Base-by-base conservation (phyloP, 1,140 invertebrate genomes). In the Hylaeus volcanicus region DNA sequence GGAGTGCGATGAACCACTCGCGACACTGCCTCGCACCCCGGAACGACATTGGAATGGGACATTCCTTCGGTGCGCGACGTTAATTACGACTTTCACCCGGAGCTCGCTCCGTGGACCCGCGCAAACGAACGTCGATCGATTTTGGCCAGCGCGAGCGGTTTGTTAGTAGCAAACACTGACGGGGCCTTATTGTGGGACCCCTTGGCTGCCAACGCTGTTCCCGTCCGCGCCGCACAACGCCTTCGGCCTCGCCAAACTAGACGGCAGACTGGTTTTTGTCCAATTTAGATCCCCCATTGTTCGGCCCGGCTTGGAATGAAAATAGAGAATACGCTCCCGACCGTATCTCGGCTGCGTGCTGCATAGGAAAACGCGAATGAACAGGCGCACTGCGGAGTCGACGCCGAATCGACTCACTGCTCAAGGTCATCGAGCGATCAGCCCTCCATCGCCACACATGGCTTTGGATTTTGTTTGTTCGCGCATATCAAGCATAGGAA, bases 221-320 rank as follows among this genome's bases (percentile, higher is more conserved):
- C 79, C 81, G 83, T 43, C 65, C 72, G 74, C 48, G 61, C 74
- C 81, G 45, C 58, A 68, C 61, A 79, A 84, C 81, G 84, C 79
- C 68, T 88, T 43, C 80, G 73, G 86, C 65, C 83, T 87, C 74
- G 82, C 82, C 85, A 88, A 88, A 87, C 86, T 88, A 88, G 86
- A 88, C 83, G 74, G 79, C 81, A 69, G 87, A 89, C 88, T 87
- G 88, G 88, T 89, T 89, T 90, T 86, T 89, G 83, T 79, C 79
- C 88, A 87, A 89, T 89, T 89, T 88, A 86, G 88, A 86, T 86
- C 77, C 88, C 69, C 88, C 78, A 89, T 89, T 89, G 85, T 89
- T 89, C 81, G 83, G 51, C 45, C 64, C 55, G 73, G 66, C 37
- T 60, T 79, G 85, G 83, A 89, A 89, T 89, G 88, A 85, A 89